These are phyloP conservation scores for Drosophila kuntzei DNA, from an alignment of 2,888 invertebrate genomes.

Conservation along the genomic window DNA sequence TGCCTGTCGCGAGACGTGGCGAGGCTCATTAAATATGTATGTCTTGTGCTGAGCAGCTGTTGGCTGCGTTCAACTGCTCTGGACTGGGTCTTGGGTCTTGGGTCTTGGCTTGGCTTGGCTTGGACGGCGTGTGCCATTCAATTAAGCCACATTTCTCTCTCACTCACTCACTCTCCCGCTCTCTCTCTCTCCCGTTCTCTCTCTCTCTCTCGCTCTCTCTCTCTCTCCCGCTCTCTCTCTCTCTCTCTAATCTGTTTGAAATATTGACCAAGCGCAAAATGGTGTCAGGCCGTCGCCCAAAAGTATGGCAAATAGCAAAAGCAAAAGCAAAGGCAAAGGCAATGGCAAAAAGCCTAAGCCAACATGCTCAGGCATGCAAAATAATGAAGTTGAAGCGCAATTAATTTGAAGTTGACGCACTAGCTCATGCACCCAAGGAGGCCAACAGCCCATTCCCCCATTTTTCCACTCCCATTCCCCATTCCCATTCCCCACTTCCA, in stretches of 20 bases:
- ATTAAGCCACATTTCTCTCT: constrained; percentile 72
- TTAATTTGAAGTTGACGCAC: constrained; percentile 74
- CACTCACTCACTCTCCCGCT: constrained; percentile 17
- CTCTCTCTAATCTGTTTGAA: constrained; percentile 77
- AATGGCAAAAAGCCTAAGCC: constrained; percentile 25
- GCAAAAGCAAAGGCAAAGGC: background rate
- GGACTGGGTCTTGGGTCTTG: background rate
- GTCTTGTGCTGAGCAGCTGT: constrained; percentile 77
- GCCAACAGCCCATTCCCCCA: background rate
- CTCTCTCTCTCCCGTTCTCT: too few relatives aligned
- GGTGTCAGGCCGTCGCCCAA: constrained; percentile 67
- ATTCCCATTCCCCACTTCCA: too few relatives aligned
- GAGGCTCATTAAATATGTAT: constrained; percentile 80
- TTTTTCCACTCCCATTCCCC: too few relatives aligned
- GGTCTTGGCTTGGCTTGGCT: constrained; percentile 1
- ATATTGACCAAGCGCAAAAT: constrained; percentile 78
- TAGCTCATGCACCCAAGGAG: constrained; percentile 4
- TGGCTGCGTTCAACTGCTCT: constrained; percentile 31
- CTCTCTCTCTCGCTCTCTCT: constrained; percentile 30
- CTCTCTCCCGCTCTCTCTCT: constrained; percentile 23
- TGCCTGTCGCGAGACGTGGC: constrained; percentile 68
- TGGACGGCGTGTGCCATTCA: constrained; percentile 64
- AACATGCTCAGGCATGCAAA: constrained; percentile 74
- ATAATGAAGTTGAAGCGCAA: constrained; percentile 80
- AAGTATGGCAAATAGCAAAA: constrained; percentile 36